A percentile compares a stretch with the other conserved stretches of the same genome.
phyloP scores from a whole-genome alignment of 1,140 invertebrate species.

The Anoplophora glabripennis region DNA sequence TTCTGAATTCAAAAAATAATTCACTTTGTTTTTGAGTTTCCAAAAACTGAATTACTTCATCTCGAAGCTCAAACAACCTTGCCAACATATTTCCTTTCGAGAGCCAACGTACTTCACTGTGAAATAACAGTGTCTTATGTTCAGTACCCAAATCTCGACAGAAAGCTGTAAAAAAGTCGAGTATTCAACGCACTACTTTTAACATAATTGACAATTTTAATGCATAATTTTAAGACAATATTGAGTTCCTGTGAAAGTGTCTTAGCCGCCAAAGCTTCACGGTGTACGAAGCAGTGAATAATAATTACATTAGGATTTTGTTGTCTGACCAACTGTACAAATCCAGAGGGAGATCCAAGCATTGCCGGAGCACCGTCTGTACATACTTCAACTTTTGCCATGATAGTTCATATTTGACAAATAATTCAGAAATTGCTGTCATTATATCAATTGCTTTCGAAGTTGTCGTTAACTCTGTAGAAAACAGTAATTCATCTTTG shows the following conservation, averaged over 20 bases:
- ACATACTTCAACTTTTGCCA: slow-evolving; percentile 19
- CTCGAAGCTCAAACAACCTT: too few species aligned
- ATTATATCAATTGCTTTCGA: slow-evolving; percentile 38
- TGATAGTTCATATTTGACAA: slow-evolving; percentile 32
- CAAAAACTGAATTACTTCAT: too few species aligned
- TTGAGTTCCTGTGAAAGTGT: slow-evolving; percentile 34
- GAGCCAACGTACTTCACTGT: too few species aligned
- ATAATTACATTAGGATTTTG: slow-evolving; percentile 33
- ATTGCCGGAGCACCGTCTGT: slow-evolving; percentile 30
- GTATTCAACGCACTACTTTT: slow-evolving; percentile 42
- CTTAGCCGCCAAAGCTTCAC: slow-evolving; percentile 41
- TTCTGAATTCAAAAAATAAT: too few species aligned
- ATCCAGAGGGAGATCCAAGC: slow-evolving; percentile 43
- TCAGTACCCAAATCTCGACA: too few species aligned
- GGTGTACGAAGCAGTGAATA: slow-evolving; percentile 41
- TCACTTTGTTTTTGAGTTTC: too few species aligned
- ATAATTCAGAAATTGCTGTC: slow-evolving; percentile 33
- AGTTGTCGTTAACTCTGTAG: slow-evolving; percentile 19
- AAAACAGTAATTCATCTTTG: slow-evolving; percentile 3
- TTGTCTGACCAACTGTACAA: slow-evolving; percentile 39
- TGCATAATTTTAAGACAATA: slow-evolving; percentile 30
- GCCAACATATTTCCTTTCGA: too few species aligned
- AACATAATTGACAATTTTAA: slow-evolving; percentile 43
- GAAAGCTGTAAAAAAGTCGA: slow-evolving; percentile 39
- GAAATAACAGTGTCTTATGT: too few species aligned